Evolutionary conservation across 2,797 vertebrate species (phyloP).

Genomic region (Schizothorax lantsangensis): DNA sequence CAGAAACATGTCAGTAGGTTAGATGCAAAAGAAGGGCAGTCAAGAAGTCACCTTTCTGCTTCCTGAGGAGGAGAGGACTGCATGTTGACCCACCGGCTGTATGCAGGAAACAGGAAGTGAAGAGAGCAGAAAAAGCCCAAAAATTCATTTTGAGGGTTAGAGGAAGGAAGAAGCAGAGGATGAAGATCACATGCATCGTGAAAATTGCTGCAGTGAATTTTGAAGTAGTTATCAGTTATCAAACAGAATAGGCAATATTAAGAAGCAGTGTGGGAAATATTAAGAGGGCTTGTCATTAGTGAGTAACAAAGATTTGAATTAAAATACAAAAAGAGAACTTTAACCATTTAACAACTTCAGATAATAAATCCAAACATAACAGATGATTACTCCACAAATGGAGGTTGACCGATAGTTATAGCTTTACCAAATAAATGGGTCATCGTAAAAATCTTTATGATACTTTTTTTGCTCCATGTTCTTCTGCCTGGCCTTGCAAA

Average conservation of each 20-base stretch:
- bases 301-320: not conserved
- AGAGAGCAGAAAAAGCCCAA: constrained; percentile 75
- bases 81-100: constrained; percentile 94
- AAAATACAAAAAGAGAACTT: not conserved
- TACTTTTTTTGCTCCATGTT: not conserved
- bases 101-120: constrained; percentile 84
- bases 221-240: not conserved
- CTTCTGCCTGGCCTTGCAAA: not conserved
- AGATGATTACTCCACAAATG: not conserved
- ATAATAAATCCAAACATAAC: not conserved
- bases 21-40: constrained; percentile 58
- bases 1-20: constrained; percentile 44
- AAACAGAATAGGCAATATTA: not conserved
- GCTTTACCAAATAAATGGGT: not conserved
- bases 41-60: constrained; percentile 95
- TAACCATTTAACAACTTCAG: not conserved
- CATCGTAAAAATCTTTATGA: not conserved
- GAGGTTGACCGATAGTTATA: not conserved
- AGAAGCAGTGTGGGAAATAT: not conserved
- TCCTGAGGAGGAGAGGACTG: constrained; percentile 96
- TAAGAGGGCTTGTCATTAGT: not conserved
- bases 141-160: constrained; percentile 61
- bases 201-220: constrained; percentile 21
- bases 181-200: constrained; percentile 21
- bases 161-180: constrained; percentile 50